A percentile compares a stretch with the other conserved stretches of the same genome.
Evolutionary conservation across 1,140 invertebrate species (phyloP).

Genomic region (Pogonomyrmex californicus): DNA sequence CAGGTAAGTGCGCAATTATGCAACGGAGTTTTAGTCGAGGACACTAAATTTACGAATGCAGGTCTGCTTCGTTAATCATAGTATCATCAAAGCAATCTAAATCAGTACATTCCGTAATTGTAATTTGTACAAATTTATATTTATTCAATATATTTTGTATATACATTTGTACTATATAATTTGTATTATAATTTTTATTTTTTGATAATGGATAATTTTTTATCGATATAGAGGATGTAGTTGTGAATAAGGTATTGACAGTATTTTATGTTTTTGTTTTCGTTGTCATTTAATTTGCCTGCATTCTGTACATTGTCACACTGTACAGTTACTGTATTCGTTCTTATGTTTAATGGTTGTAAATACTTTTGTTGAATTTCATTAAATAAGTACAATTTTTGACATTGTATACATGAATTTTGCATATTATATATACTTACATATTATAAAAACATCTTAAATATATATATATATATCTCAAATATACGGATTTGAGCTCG

Average conservation of each 20-base stretch:
- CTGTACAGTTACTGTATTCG: background rate
- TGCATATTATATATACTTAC: background rate
- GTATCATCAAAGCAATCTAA: background rate
- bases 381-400: conserved; percentile 15
- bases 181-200: conserved; percentile 1
- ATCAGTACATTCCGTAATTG: background rate
- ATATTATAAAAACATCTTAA: background rate
- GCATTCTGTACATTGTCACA: conserved; percentile 33
- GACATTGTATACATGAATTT: conserved; percentile 13
- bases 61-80: background rate
- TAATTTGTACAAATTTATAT: conserved; percentile 39
- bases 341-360: conserved; percentile 10
- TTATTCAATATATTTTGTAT: conserved; percentile 13
- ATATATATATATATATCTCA: background rate
- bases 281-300: conserved; percentile 28
- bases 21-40: conserved; percentile 14
- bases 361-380: background rate
- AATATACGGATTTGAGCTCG: conserved; percentile 8
- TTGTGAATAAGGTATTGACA: background rate
- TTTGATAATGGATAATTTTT: background rate
- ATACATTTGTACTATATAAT: background rate
- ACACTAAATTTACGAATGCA: conserved; percentile 29
- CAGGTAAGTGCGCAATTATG: conserved; percentile 85
- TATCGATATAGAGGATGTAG: background rate
- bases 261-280: conserved; percentile 33